Base-by-base conservation (phyloP, 2,113 vertebrate species). In the Sander lucioperca region DNA sequence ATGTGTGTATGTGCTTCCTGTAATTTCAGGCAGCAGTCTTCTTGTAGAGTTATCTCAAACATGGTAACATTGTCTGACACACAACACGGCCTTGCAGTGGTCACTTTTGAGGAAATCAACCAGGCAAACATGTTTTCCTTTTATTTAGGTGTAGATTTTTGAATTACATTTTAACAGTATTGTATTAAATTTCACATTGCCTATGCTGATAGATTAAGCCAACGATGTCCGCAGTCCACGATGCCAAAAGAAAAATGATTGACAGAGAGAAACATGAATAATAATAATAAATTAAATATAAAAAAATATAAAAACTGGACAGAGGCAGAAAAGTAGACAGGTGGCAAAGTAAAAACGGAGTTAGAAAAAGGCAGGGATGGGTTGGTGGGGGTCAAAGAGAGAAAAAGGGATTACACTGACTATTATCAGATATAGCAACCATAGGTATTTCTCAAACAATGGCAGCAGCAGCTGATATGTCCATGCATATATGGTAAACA, bases 401-500 rank as follows among this genome's bases (percentile, higher is more conserved):
- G 88, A 83, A 85, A 82, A 84, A 77, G 48, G 64, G 86, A 84
- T 90, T 90, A 90, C 88, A 93, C 69, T 56, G 67, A 67, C 80
- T 75, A 77, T 72, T 85, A 93, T 95, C 93, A 91, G 93, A 95
- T 94, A 86, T 10, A 91, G 81, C 64, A 61, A 89, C 89, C 88
- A 74, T 83, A 93, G 91, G 94, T 93, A 95, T 95, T 95, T 92
- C 93, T 95, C 92, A 94, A 79, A 88, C 91, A 88, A 92, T 88
- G 83, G 89, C 86, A 91, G 86, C 80, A 79, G 86, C 87, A 90
- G 86, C 82, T 90, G 92, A 94, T 94, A 93, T 88, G 80, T 74
- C 82, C 79, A 88, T 95, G 92, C 93, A 94, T 94, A 93, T 95
- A 95, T 94, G 93, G 89, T 94, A 95, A 95, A 94, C 86, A 92